phyloP scores from a whole-genome alignment of 2,888 invertebrate genomes.

The Epinotia ramella region DNA sequence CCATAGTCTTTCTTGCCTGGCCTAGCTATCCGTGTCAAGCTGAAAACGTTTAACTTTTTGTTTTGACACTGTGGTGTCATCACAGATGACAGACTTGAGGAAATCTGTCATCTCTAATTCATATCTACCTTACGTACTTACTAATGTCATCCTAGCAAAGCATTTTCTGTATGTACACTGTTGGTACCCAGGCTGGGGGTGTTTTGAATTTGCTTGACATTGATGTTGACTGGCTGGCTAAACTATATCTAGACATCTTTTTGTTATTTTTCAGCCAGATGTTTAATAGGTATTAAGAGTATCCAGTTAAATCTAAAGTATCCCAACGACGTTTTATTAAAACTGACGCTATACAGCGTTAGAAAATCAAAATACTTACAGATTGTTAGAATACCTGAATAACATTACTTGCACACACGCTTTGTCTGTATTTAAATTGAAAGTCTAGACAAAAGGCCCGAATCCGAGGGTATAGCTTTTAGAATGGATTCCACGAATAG shows the following conservation, averaged over 20 bases:
- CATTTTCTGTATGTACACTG: no score
- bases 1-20: no score
- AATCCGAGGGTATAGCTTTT: conserved; percentile 22
- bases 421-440: conserved; percentile 40
- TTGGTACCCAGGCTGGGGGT: neutral
- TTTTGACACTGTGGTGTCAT: no score
- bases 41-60: no score
- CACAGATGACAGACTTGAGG: no score
- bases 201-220: neutral
- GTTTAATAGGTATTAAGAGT: neutral
- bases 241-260: no score
- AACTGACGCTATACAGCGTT: neutral
- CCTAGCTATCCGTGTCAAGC: no score
- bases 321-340: neutral
- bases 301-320: neutral
- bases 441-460: conserved; percentile 41
- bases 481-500: conserved; percentile 32
- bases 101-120: no score
- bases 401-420: conserved; percentile 23
- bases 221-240: no score
- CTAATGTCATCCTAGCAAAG: neutral
- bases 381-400: conserved; percentile 30
- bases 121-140: no score
- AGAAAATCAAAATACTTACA: neutral
- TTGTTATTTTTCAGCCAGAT: neutral